phyloP scores from a whole-genome alignment of 2,888 invertebrate species.

The Mythimna albipuncta region DNA sequence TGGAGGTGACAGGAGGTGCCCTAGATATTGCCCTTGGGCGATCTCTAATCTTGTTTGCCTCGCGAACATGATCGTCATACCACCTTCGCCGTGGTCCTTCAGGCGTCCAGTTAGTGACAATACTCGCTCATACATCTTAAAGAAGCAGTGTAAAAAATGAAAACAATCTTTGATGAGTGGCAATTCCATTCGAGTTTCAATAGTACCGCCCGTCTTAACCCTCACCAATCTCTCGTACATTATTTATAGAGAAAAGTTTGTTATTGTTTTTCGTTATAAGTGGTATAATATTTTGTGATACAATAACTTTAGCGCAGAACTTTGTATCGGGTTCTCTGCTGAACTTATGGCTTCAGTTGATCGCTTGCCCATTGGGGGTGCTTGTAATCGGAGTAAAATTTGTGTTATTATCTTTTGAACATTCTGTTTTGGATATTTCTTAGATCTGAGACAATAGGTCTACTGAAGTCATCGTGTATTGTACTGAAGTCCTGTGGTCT shows the following conservation, averaged over 20 bases:
- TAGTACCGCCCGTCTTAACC: slow-evolving; percentile 69
- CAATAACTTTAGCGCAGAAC: slow-evolving; percentile 57
- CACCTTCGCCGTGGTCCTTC: too few relatives aligned
- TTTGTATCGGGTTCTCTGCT: slow-evolving; percentile 55
- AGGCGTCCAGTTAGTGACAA: too few relatives aligned
- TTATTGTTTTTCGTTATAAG: slow-evolving; percentile 82
- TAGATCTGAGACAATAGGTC: neutral
- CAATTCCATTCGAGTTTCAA: slow-evolving; percentile 16
- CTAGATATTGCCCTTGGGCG: too few relatives aligned
- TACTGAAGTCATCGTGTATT: too few relatives aligned
- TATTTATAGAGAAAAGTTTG: slow-evolving; percentile 83
- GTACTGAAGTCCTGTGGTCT: too few relatives aligned
- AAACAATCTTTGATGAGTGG: neutral
- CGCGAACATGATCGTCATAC: too few relatives aligned
- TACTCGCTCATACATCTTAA: too few relatives aligned
- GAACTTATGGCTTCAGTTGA: slow-evolving; percentile 63
- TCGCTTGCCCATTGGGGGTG: slow-evolving; percentile 54
- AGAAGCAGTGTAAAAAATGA: too few relatives aligned
- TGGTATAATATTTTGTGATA: slow-evolving; percentile 76
- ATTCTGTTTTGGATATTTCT: neutral
- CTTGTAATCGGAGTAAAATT: slow-evolving; percentile 10
- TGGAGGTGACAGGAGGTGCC: too few relatives aligned
- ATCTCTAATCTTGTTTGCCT: too few relatives aligned
- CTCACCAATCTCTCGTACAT: slow-evolving; percentile 76
- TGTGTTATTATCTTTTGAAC: slow-evolving; percentile 5